Conservation (phyloP, 1,140 invertebrate genomes). For the Halotydeus destructor region DNA sequence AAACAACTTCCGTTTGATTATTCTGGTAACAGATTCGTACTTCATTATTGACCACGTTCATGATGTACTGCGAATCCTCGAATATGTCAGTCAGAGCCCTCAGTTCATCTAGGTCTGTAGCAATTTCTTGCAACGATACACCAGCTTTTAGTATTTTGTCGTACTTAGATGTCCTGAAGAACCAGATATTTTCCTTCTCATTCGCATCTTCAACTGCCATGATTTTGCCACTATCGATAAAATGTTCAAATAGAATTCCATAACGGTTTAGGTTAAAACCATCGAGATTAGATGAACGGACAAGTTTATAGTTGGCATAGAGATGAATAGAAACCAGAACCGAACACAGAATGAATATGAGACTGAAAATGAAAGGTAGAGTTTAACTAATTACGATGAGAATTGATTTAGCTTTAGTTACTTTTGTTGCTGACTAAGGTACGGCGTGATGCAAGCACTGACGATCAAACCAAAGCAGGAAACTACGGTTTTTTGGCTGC, state of each 20-base stretch:
- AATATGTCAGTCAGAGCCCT: too few relatives aligned
- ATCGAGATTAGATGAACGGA: constrained; percentile 44
- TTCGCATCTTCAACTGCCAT: constrained; percentile 31
- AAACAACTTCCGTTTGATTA: too few relatives aligned
- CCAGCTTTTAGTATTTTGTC: too few relatives aligned
- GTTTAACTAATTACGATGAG: too few relatives aligned
- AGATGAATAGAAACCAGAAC: constrained; percentile 58
- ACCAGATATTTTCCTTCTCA: constrained; percentile 27
- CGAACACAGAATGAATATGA: constrained; percentile 43
- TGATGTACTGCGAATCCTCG: too few relatives aligned
- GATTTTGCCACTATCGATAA: constrained; percentile 27
- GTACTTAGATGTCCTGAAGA: not conserved
- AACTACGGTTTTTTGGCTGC: constrained; percentile 82
- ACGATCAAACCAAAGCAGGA: constrained; percentile 60
- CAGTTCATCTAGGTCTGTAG: too few relatives aligned
- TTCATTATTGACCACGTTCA: too few relatives aligned
- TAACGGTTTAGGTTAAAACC: constrained; percentile 57
- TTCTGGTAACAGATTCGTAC: too few relatives aligned
- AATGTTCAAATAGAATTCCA: constrained; percentile 38
- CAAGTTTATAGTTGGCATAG: constrained; percentile 62
- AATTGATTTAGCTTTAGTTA: too few relatives aligned
- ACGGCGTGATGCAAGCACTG: constrained; percentile 48
- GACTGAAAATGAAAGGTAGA: constrained; percentile 31
- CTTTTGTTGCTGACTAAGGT: too few relatives aligned
- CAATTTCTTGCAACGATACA: too few relatives aligned